Conservation (phyloP, 1,140 invertebrate genomes). For the Ooceraea biroi region DNA sequence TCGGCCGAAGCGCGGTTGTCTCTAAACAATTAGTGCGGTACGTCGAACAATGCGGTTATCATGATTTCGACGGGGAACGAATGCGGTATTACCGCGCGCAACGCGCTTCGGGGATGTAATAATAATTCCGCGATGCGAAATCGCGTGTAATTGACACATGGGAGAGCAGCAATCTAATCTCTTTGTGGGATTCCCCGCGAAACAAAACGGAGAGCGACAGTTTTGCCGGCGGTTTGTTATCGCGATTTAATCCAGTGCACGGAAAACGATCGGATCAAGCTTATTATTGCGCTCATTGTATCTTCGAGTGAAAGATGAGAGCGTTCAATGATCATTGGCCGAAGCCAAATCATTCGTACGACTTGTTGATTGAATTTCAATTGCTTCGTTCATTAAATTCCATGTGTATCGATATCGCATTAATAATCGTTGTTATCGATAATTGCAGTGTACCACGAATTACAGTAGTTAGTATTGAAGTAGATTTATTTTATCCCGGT, state of each 20-base stretch:
- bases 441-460: background rate
- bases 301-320: background rate
- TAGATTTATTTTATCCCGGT: constrained; percentile 16
- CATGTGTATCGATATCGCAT: background rate
- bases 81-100: background rate
- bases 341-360: background rate
- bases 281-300: background rate
- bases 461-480: background rate
- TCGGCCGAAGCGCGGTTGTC: constrained; percentile 1
- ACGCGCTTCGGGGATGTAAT: background rate
- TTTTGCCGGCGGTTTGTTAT: too few relatives aligned
- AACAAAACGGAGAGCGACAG: background rate
- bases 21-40: constrained; percentile 38
- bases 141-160: constrained; percentile 3
- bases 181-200: background rate
- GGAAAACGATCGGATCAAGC: background rate
- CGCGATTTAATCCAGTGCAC: background rate
- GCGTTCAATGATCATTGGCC: background rate
- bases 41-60: constrained; percentile 11
- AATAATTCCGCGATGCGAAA: background rate
- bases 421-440: constrained; percentile 18
- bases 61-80: constrained; percentile 8
- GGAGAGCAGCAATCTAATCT: background rate
- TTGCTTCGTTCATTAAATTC: constrained; percentile 5
- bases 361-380: constrained; percentile 22